Base-by-base conservation (phyloP, 2,113 vertebrate genomes). In the Cariama cristata region DNA sequence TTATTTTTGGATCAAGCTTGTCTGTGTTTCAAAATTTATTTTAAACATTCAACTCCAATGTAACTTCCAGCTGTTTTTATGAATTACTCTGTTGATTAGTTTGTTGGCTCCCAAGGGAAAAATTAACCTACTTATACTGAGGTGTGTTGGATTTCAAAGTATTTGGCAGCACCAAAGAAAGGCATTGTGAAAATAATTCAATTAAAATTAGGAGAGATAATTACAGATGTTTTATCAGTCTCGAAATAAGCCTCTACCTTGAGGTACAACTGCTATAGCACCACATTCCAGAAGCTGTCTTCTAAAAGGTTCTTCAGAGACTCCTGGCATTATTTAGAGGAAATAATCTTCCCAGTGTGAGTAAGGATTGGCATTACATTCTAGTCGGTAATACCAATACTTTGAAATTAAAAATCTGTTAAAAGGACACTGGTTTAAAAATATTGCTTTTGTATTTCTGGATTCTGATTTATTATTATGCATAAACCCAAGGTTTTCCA, bases 1-100 rank as follows among this genome's bases (percentile, higher is more conserved):
- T 85, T 94, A 81, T 88, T 96, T 92, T 97, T 91, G 35, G 60
- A 88, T 89, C 50, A 82, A 79, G 47, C 53, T 71, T 80, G 58
- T 90, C 90, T 90, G 55, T 87, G 79, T 91, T 92, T 92, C 55
- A 91, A 44, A 92, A 71, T 79, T 49, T 88, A 74, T 62, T 90
- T 95, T 79, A 95, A 95, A 75, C 52, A 47, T 68, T 89, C 27
- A 79, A 35, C 40, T 91, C 40, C 24, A 73, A 87, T 50, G 71
- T 66, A 76, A 35, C 56, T 93, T 69, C 50, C 68, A 83, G 49
- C 44, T 91, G 44, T 44, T 84, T 77, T 91, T 84, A 64, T 88
- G 55, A 91, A 77, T 95, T 90, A 86, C 52, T 72, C 69, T 93
- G 47, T 72, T 88, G 44, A 52, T 90, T 53, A 74, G 15, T 32